Evolutionary conservation across 1,140 invertebrate genomes (phyloP), one percentile per base, ranked within the genome.

Genomic region (Drosophila kurseongensis): DNA sequence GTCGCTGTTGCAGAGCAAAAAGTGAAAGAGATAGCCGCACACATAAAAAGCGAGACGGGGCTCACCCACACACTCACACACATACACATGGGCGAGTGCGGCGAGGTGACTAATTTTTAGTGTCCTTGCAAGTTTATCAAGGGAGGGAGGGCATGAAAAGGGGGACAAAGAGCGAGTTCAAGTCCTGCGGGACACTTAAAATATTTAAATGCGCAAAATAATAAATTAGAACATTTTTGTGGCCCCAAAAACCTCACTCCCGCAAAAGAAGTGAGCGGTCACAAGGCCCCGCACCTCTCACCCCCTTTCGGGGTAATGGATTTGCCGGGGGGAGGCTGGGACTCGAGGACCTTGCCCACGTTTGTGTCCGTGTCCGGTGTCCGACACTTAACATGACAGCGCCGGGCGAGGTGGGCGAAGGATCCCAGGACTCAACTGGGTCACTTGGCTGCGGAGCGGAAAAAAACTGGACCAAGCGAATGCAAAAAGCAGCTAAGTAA

Each of bases 201-300:
- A 88, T 88, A 88, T 88, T 88, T 88, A 88, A 88, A 88, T 88
- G 84, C 84, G 84, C 84, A 84, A 88, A 88, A 88, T 88, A 88
- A 88, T 88, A 88, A 89, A 88, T 88, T 88, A 89, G 80, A 75
- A 86, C 50, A 59, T 65, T 88, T 89, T 80, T 77, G 69, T 68
- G 74, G 40, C 38, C 61, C 45, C 8, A 13, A 35, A 35, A 32
- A 29, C 29, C 27, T 5, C 9, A 36, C 32, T 12, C 54, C 12
- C 12, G 14, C 2, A 68, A 76, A 76, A 69, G 56, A 68, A 76
- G 58, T 14, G 10, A 18, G 54, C 62, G 54, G 54, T 40, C 58
- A 62, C 44, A 63, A 67, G 50, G 38, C 29, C n/a, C 47, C 10
- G 32, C 47, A 38, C 35, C 55, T 58, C 61, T 56, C 18, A 9